Evolutionary conservation across 2,888 invertebrate species (phyloP), one percentile per base, ranked within the genome.

Genomic region (Drosophila koepferae): DNA sequence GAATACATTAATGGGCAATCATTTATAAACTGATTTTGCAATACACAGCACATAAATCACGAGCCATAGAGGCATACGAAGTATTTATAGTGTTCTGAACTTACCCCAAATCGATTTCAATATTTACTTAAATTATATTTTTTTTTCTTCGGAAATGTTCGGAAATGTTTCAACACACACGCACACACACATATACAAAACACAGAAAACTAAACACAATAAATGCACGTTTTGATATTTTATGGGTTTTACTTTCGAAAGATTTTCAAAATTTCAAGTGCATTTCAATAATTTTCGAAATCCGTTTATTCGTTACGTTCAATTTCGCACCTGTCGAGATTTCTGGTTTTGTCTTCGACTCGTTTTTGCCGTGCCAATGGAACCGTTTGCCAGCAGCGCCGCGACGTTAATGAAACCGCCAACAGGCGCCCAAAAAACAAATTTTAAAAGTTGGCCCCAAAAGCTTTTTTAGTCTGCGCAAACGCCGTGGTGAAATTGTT

Each of bases 371-470:
- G 60, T 48, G 44, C 48, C 54, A 62, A 72, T 66, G 59, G 61
- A 78, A 85, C 79, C 87, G 88, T 76, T 81, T 80, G 73, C 81
- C 84, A 86, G 78, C 84, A 91, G 75, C 81, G 82, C 72, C 87
- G 81, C 87, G 82, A 80, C 77, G 86, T 80, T 81, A 91, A 91
- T 91, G 91, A 86, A 83, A 74, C 81, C 72, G 66, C 61, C 75
- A 77, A 68, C 61, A 49, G 53, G 49, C 59, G 49, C 40, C 72
- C 70, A 61, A 62, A 54, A 61, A 59, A 65, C 34, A 65, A 31
- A 65, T 31, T 71, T 73, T 49, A 63, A 69, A 81, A 70, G 64
- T 63, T 58, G 63, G 64, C 60, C 54, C 56, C 55, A 59, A 53
- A 85, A 38, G 54, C 54, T 54, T 54, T 54, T 28, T 16, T 6